Percentiles rank a stretch among this genome's conserved stretches.
Evolutionary conservation across 2,113 vertebrate species (phyloP).

Genomic region (Peromyscus californicus): DNA sequence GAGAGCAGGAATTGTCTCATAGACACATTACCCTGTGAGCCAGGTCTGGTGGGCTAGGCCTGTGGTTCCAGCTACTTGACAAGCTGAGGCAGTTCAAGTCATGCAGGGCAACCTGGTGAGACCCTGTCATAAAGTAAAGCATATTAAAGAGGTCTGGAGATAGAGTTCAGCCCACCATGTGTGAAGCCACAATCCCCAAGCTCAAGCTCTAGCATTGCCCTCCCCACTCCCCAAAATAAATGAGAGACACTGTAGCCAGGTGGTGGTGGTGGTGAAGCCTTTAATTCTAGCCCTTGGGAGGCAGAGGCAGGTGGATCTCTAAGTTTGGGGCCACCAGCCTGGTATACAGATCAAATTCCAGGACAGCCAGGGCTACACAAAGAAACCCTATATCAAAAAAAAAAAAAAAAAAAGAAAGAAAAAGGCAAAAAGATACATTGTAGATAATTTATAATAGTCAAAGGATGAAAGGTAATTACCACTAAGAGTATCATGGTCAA

Average conservation of each 20-base stretch:
- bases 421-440: background rate
- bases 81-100: background rate
- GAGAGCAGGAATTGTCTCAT: background rate
- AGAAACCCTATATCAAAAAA: background rate
- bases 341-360: background rate
- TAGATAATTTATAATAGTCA: slow-evolving; percentile 25
- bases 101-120: background rate
- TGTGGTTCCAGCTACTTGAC: background rate
- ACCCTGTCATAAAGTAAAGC: background rate
- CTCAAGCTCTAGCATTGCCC: background rate
- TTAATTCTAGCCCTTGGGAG: background rate
- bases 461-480: background rate
- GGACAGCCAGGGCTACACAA: background rate
- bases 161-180: background rate
- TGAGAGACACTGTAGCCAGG: background rate
- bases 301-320: background rate
- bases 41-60: background rate
- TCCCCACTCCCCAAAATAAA: background rate
- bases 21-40: background rate
- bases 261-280: background rate
- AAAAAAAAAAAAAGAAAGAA: too few species aligned
- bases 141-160: background rate
- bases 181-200: background rate
- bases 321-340: background rate
- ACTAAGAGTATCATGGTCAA: background rate